Evolutionary conservation across 2,113 vertebrate species (phyloP).

Genomic region (Anarhynchus alexandrinus): DNA sequence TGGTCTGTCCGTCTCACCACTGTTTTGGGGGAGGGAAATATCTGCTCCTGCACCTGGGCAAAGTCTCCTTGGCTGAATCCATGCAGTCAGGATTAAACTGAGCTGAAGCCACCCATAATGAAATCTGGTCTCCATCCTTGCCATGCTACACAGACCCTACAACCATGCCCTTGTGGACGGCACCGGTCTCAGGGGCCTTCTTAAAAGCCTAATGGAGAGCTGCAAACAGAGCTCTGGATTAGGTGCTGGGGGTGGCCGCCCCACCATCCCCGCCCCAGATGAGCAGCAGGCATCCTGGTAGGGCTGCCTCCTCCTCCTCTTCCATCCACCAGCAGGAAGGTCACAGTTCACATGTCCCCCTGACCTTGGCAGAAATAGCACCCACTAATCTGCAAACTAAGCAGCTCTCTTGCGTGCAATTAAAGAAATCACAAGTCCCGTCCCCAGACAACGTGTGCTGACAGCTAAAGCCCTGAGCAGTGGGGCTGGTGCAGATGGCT

Average conservation of each 20-base stretch:
- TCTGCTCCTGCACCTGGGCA: not conserved
- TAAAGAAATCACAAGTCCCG: not conserved
- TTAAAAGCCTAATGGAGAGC: not conserved
- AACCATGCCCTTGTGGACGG: rapidly evolving
- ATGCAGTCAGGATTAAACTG: rapidly evolving
- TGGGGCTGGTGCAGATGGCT: not conserved
- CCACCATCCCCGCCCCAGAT: rapidly evolving
- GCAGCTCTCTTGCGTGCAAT: constrained; percentile 43
- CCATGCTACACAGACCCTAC: not conserved
- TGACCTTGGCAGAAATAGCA: constrained; percentile 39
- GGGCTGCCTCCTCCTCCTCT: not conserved
- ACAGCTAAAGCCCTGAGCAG: not conserved
- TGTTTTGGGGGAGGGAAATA: not conserved
- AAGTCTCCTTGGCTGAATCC: not conserved
- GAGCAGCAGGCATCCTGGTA: not conserved
- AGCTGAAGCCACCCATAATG: not conserved
- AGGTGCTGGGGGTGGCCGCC: not conserved
- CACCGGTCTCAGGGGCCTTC: rapidly evolving
- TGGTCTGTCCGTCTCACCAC: not conserved
- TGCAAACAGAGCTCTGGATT: not conserved
- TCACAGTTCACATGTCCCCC: constrained; percentile 43
- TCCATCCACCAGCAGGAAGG: not conserved
- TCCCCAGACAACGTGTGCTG: not conserved
- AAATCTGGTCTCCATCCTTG: not conserved
- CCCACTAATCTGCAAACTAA: constrained; percentile 33